Conservation (phyloP, 2,113 vertebrate species). For the Hemiscyllium ocellatum region DNA sequence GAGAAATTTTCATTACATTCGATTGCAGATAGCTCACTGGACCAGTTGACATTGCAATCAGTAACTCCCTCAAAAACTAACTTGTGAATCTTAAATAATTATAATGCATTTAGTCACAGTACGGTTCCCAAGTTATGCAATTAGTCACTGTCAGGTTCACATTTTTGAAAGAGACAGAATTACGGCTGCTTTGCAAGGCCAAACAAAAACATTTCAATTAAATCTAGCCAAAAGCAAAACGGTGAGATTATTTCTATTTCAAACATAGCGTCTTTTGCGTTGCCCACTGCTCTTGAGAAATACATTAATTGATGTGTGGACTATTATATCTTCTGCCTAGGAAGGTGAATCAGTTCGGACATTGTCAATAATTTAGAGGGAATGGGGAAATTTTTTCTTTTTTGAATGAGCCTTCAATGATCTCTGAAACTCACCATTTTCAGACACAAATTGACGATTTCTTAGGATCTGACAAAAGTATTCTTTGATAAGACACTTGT, state of each 20-base stretch:
- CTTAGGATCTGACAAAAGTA: neutral
- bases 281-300: neutral
- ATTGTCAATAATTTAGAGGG: neutral
- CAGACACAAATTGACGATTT: neutral
- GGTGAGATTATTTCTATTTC: neutral
- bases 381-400: neutral
- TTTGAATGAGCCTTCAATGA: neutral
- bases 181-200: neutral
- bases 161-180: slow-evolving; percentile 14
- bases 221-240: neutral
- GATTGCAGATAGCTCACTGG: neutral
- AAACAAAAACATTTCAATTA: neutral
- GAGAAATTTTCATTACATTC: neutral
- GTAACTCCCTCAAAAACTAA: neutral
- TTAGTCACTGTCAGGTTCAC: neutral
- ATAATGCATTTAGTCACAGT: slow-evolving; percentile 14
- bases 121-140: neutral
- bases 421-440: neutral
- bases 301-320: neutral
- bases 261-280: neutral
- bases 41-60: neutral
- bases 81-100: slow-evolving; percentile 7
- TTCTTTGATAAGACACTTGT: neutral
- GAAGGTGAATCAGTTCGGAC: neutral
- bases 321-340: neutral